Evolutionary conservation across 2,113 vertebrate genomes (phyloP).

Genomic region (Varanus salvator): DNA sequence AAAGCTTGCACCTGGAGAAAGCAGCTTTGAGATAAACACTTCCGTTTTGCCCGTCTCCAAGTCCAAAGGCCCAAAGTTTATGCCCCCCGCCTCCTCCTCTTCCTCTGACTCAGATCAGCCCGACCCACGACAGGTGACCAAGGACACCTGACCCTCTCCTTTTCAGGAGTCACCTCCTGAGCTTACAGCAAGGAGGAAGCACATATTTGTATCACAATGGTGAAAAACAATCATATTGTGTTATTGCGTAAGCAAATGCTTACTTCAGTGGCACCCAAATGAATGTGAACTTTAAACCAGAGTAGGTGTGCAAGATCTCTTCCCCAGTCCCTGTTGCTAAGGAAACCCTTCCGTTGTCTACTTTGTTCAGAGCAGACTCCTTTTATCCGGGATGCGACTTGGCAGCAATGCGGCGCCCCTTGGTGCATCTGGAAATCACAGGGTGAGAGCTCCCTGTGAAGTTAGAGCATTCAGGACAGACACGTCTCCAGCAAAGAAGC

Average conservation of each 20-base stretch:
- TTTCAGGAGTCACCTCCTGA: background rate
- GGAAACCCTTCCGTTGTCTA: slow-evolving; percentile 72
- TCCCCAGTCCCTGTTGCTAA: slow-evolving; percentile 73
- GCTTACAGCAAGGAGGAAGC: background rate
- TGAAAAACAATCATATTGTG: background rate
- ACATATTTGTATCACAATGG: background rate
- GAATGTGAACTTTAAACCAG: slow-evolving; percentile 61
- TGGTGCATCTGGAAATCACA: slow-evolving; percentile 63
- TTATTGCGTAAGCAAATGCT: background rate
- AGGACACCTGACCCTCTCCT: too few relatives aligned
- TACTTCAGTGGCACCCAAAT: slow-evolving; percentile 42
- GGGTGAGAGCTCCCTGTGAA: slow-evolving; percentile 50
- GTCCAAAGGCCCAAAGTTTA: too few relatives aligned
- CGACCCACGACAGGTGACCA: too few relatives aligned
- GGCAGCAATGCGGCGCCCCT: slow-evolving; percentile 67
- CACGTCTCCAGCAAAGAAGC: background rate
- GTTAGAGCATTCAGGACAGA: slow-evolving; percentile 1
- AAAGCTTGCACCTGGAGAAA: too few relatives aligned
- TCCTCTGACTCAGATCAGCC: too few relatives aligned
- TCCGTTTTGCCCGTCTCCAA: too few relatives aligned
- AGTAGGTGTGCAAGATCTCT: slow-evolving; percentile 73
- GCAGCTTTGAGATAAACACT: too few relatives aligned
- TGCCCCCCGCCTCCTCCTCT: too few relatives aligned
- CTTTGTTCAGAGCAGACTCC: slow-evolving; percentile 69
- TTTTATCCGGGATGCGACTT: slow-evolving; percentile 65